Conservation (phyloP, 2,888 invertebrate species). For the Crocallis elinguaria region DNA sequence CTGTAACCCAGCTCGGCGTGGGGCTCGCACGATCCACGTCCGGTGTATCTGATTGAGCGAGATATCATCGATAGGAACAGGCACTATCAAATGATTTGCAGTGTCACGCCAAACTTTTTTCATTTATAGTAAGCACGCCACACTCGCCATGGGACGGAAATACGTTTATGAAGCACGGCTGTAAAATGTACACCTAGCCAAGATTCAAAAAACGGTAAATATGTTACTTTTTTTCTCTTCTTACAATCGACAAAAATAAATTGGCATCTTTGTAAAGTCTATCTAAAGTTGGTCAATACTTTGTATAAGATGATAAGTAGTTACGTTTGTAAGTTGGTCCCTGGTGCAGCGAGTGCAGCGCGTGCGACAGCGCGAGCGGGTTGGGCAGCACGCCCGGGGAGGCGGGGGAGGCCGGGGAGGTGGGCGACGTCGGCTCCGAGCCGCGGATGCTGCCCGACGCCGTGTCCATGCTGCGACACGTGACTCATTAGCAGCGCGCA, state of each 20-base stretch:
- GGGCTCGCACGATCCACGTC: slow-evolving; percentile 57
- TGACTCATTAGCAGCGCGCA: background rate
- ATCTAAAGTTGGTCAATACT: too few species aligned
- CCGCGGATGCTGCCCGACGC: slow-evolving; percentile 96
- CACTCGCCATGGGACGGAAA: too few species aligned
- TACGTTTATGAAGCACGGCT: too few species aligned
- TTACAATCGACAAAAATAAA: background rate
- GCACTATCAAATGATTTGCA: too few species aligned
- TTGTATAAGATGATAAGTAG: background rate
- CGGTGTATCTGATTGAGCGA: too few species aligned
- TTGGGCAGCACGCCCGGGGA: slow-evolving; percentile 87
- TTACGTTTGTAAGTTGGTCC: slow-evolving; percentile 32
- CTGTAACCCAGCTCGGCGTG: slow-evolving; percentile 42
- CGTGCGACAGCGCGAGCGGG: slow-evolving; percentile 58
- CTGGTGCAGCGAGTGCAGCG: slow-evolving; percentile 55
- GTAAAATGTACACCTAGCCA: too few species aligned
- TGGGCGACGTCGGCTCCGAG: slow-evolving; percentile 96
- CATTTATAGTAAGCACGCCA: too few species aligned
- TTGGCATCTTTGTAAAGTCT: too few species aligned
- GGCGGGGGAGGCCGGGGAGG: slow-evolving; percentile 86
- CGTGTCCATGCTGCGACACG: slow-evolving; percentile 91
- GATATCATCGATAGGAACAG: too few species aligned
- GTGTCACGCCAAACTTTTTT: too few species aligned
- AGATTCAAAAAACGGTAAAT: too few species aligned
- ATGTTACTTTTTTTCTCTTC: too few species aligned